Conservation (phyloP, 2,888 invertebrate species). For the Pegoplata infirma region DNA sequence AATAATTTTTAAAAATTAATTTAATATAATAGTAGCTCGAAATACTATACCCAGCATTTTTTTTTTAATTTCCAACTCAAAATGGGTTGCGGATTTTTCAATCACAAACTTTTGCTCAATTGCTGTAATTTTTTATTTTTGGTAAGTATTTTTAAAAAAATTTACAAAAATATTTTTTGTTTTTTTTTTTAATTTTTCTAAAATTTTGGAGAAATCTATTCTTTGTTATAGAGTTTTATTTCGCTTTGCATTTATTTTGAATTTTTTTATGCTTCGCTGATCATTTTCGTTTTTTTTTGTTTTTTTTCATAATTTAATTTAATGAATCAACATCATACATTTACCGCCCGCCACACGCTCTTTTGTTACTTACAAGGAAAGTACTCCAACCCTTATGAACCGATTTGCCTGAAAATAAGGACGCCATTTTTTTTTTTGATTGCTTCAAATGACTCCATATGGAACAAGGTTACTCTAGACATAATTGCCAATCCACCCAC, state of each 20-base stretch:
- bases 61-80: conserved; percentile 13
- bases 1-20: neutral
- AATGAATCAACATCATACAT: conserved; percentile 50
- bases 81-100: conserved; percentile 77
- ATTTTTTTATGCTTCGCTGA: conserved; percentile 60
- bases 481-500: too few species aligned
- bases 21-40: neutral
- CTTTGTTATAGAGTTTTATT: conserved; percentile 6
- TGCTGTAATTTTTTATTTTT: conserved; percentile 83
- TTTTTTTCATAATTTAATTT: conserved; percentile 32
- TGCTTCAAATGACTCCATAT: too few species aligned
- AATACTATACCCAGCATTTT: neutral
- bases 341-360: conserved; percentile 50
- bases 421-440: too few species aligned
- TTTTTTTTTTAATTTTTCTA: neutral
- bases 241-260: conserved; percentile 35
- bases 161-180: neutral
- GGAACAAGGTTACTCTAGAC: too few species aligned
- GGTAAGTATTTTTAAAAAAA: conserved; percentile 68
- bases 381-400: too few species aligned
- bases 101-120: conserved; percentile 83
- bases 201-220: conserved; percentile 35
- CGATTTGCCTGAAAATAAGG: too few species aligned
- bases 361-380: conserved; percentile 55
- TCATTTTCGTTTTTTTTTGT: conserved; percentile 41